Conservation (phyloP, 2,113 vertebrate species). For the Nesoenas mayeri region DNA sequence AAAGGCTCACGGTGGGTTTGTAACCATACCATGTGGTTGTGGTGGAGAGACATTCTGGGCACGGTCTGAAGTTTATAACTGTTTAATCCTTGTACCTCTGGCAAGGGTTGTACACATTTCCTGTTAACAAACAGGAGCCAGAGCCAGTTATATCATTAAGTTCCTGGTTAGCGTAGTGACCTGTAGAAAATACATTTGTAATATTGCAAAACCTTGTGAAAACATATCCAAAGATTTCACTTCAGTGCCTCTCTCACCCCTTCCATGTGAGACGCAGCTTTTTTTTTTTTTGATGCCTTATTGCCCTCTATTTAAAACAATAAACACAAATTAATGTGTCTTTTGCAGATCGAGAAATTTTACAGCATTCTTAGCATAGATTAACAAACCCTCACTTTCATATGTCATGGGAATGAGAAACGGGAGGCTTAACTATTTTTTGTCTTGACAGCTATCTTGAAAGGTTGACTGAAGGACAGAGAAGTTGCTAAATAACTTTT, state of each 20-base stretch:
- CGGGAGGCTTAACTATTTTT: conserved; percentile 30
- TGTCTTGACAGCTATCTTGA: conserved; percentile 61
- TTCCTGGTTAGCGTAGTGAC: background rate
- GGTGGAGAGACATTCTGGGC: background rate
- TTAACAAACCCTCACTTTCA: conserved; percentile 29
- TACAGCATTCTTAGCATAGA: background rate
- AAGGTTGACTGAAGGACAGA: conserved; percentile 52
- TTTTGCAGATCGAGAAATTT: background rate
- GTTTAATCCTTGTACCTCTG: conserved; percentile 22
- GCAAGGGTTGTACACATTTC: background rate
- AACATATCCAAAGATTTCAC: background rate
- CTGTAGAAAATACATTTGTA: conserved; percentile 12
- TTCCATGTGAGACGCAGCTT: background rate
- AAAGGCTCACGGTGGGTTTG: background rate
- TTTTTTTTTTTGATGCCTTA: background rate
- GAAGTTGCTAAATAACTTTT: conserved; percentile 74
- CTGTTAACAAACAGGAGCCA: conserved; percentile 31
- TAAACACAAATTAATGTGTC: background rate
- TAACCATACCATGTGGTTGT: background rate
- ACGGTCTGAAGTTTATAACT: conserved; percentile 14
- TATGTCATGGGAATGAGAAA: conserved; percentile 2
- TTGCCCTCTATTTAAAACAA: background rate
- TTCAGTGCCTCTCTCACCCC: background rate
- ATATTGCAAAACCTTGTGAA: conserved; percentile 12
- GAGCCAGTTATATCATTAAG: background rate